Evolutionary conservation across 1,140 invertebrate species (phyloP).

Genomic region (Penaeus indicus): DNA sequence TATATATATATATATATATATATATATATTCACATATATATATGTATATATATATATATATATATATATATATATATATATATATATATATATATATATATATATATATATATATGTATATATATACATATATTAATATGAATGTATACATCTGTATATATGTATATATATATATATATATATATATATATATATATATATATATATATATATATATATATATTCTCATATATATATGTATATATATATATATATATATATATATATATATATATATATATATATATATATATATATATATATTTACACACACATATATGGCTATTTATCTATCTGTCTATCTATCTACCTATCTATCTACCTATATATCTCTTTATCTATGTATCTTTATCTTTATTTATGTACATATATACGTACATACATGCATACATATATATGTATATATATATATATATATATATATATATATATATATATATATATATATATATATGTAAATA

Average conservation of each 20-base stretch:
- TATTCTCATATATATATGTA: not conserved
- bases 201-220: not conserved
- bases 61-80: not conserved
- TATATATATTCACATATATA: too few species aligned
- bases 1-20: too few species aligned
- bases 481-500: not conserved
- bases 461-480: constrained; percentile 20
- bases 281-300: not conserved
- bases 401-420: not conserved
- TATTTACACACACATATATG: not conserved
- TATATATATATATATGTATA: not conserved
- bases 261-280: not conserved
- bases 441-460: constrained; percentile 17
- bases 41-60: too few species aligned
- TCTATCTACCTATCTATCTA: not conserved
- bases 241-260: not conserved
- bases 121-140: not conserved
- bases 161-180: constrained; percentile 42
- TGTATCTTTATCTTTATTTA: not conserved
- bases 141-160: constrained; percentile 12
- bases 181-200: constrained; percentile 35
- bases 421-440: not conserved
- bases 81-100: not conserved
- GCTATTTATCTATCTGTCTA: not conserved
- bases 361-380: not conserved